Evolutionary conservation across 2,113 vertebrate species (phyloP).

Genomic region (Pygoscelis adeliae): DNA sequence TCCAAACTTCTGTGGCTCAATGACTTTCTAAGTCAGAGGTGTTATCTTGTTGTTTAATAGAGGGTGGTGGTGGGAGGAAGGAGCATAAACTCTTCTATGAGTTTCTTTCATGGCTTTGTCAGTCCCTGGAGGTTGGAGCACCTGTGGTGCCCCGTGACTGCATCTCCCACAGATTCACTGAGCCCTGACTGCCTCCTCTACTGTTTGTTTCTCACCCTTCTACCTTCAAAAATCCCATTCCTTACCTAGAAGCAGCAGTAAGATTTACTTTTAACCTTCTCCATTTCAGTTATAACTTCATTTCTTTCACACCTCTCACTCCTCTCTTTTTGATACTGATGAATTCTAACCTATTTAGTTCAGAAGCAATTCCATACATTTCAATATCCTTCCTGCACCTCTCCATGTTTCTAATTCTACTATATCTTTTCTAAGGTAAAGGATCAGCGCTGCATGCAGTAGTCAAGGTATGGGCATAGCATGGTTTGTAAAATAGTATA

Average conservation of each 20-base stretch:
- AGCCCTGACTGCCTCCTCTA: neutral
- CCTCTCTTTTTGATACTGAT: neutral
- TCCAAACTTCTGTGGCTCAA: neutral
- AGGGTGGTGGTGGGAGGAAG: neutral
- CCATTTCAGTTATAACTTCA: neutral
- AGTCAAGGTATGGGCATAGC: neutral
- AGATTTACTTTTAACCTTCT: neutral
- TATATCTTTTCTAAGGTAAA: neutral
- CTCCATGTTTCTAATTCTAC: neutral
- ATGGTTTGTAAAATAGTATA: neutral
- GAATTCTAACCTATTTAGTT: neutral
- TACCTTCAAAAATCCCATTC: neutral
- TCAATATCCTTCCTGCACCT: neutral
- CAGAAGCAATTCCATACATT: neutral
- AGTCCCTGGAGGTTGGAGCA: neutral
- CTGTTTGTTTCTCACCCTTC: neutral
- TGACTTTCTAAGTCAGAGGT: neutral
- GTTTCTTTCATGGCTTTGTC: neutral
- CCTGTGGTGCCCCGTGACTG: accelerated
- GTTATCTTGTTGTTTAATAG: neutral
- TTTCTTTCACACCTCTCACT: neutral
- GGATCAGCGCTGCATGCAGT: neutral
- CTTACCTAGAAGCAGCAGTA: neutral
- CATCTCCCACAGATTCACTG: neutral
- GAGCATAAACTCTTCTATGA: neutral